Evolutionary conservation across 1,140 invertebrate genomes (phyloP).

Genomic region (Anoplophora glabripennis): DNA sequence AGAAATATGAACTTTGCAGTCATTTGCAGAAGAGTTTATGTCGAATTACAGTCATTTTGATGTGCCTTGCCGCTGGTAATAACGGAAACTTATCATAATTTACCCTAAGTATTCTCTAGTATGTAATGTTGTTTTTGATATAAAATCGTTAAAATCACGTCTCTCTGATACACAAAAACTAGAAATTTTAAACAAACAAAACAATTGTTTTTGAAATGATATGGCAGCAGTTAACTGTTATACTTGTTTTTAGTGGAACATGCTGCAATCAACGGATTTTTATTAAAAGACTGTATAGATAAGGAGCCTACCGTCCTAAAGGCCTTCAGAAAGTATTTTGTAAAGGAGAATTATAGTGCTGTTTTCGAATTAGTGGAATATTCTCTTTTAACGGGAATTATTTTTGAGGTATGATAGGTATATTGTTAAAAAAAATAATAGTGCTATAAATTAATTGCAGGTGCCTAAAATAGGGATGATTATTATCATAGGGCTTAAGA

Average conservation of each 20-base stretch:
- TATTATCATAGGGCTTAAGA: no score
- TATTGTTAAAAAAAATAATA: no score
- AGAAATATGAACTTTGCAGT: not conserved
- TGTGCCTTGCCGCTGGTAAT: conserved; percentile 15
- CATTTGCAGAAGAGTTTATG: conserved; percentile 7
- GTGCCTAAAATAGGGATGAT: no score
- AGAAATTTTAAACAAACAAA: not conserved
- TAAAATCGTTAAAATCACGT: no score
- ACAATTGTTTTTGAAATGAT: not conserved
- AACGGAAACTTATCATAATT: not conserved
- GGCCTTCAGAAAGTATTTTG: conserved; percentile 3
- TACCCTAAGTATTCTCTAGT: no score
- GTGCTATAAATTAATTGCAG: no score
- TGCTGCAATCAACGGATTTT: not conserved
- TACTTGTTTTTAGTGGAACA: conserved; percentile 13
- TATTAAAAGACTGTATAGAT: not conserved
- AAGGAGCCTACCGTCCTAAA: not conserved
- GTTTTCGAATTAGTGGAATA: not conserved
- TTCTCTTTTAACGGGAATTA: not conserved
- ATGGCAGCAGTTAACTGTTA: not conserved
- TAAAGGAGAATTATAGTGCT: not conserved
- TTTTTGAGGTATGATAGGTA: conserved; percentile 10
- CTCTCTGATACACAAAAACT: no score
- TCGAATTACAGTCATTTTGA: conserved; percentile 1
- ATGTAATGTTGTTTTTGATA: no score